Evolutionary conservation across 2,888 invertebrate species (phyloP).

Genomic region (Eulithis prunata): DNA sequence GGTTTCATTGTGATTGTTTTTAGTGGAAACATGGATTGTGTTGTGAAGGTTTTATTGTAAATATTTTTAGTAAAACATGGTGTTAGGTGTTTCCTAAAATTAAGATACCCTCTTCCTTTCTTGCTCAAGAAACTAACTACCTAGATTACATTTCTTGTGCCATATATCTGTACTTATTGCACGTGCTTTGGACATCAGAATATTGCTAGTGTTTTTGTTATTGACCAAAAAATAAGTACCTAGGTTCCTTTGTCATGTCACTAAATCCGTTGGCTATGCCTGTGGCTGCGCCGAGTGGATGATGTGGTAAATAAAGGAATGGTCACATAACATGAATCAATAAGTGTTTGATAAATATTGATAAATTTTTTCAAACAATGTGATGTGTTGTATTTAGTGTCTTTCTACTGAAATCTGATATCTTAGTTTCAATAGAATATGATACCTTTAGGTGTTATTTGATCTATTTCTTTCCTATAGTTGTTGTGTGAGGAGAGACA

Average conservation of each 20-base stretch:
- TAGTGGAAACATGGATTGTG: too few relatives aligned
- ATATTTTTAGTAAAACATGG: too few relatives aligned
- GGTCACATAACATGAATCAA: background rate
- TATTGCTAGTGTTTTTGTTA: conserved; percentile 24
- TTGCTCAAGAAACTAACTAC: conserved; percentile 55
- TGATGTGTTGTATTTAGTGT: too few relatives aligned
- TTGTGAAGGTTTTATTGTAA: too few relatives aligned
- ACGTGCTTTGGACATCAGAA: conserved; percentile 51
- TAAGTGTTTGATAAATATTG: too few relatives aligned
- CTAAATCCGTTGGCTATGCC: too few relatives aligned
- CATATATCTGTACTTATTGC: conserved; percentile 68
- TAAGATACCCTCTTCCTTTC: conserved; percentile 39
- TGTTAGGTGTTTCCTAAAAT: background rate
- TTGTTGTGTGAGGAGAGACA: conserved; percentile 1
- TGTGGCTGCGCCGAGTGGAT: background rate
- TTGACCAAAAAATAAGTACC: background rate
- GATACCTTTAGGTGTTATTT: too few relatives aligned
- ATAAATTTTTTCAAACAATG: too few relatives aligned
- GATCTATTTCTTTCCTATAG: background rate
- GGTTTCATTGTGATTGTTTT: too few relatives aligned
- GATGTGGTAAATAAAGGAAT: background rate
- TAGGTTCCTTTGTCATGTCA: background rate
- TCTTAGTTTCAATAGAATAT: too few relatives aligned
- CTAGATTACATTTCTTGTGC: conserved; percentile 63
- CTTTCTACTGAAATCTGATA: too few relatives aligned